These are phyloP conservation scores for Aphelenchoides bicaudatus DNA, from an alignment of 2,888 invertebrate genomes.

Conservation along the genomic window DNA sequence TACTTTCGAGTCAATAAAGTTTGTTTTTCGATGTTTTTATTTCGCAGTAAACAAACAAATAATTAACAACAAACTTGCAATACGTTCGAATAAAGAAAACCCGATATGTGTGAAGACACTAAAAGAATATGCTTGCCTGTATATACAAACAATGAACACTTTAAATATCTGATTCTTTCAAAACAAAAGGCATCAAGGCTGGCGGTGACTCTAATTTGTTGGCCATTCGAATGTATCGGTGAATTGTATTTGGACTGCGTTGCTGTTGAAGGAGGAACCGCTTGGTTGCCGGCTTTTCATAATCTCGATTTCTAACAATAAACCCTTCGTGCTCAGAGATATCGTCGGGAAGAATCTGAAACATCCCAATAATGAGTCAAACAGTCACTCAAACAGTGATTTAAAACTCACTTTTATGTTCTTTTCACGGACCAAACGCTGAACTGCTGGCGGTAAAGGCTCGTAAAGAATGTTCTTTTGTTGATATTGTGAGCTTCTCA, in stretches of 20 bases:
- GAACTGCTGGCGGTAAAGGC: conserved; percentile 53
- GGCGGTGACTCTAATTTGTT: conserved; percentile 19
- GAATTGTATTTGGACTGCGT: conserved; percentile 34
- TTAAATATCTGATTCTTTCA: conserved; percentile 55
- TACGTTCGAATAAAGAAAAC: too few species aligned
- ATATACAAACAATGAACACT: background rate
- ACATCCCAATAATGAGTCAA: conserved; percentile 5
- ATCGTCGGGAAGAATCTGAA: conserved; percentile 58
- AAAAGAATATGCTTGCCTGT: too few species aligned
- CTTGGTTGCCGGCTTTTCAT: conserved; percentile 37
- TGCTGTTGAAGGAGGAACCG: conserved; percentile 22
- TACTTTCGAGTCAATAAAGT: too few species aligned
- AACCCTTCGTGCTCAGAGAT: conserved; percentile 56
- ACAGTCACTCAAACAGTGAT: background rate
- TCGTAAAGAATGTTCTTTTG: conserved; percentile 59
- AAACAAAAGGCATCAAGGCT: conserved; percentile 41
- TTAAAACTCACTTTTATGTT: conserved; percentile 50
- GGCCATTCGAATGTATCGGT: conserved; percentile 30
- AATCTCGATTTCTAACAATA: conserved; percentile 55
- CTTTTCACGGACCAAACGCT: conserved; percentile 50
- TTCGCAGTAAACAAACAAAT: too few species aligned
- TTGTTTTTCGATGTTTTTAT: too few species aligned
- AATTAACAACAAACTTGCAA: too few species aligned
- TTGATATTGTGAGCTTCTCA: conserved; percentile 49
- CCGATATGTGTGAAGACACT: too few species aligned